Evolutionary conservation across 1,140 invertebrate genomes (phyloP).

Genomic region (Antheraea mylitta): DNA sequence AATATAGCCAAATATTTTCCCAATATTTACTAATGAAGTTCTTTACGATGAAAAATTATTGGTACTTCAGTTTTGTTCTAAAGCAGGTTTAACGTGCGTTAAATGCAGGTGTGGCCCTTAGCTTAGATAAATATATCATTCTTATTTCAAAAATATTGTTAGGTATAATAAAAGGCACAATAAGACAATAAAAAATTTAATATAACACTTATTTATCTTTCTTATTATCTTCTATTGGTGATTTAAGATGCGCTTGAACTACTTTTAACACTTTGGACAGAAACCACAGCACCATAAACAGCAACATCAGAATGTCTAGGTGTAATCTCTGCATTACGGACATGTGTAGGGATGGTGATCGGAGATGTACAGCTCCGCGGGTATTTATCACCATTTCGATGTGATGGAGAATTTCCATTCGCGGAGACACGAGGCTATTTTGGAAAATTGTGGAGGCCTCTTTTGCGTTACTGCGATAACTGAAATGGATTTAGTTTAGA

Average conservation of each 20-base stretch:
- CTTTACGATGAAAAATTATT: too few species aligned
- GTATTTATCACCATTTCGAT: slow-evolving; percentile 37
- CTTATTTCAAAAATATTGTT: too few species aligned
- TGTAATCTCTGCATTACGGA: slow-evolving; percentile 29
- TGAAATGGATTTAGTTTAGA: slow-evolving; percentile 15
- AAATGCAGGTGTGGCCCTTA: too few species aligned
- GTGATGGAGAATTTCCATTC: slow-evolving; percentile 42
- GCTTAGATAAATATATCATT: too few species aligned
- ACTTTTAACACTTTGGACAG: slow-evolving; percentile 39
- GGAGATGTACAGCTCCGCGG: slow-evolving; percentile 40
- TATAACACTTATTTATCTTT: slow-evolving; percentile 21
- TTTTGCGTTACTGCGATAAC: slow-evolving; percentile 34
- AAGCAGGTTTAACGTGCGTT: too few species aligned
- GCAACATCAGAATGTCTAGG: slow-evolving; percentile 32
- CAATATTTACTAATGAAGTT: too few species aligned
- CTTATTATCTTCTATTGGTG: slow-evolving; percentile 14
- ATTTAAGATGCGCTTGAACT: slow-evolving; percentile 28
- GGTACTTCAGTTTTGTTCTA: too few species aligned
- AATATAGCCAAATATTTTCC: too few species aligned
- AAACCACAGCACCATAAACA: slow-evolving; percentile 37
- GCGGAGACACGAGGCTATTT: slow-evolving; percentile 29
- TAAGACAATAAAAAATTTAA: neutral
- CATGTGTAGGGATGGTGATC: slow-evolving; percentile 33
- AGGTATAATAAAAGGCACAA: neutral
- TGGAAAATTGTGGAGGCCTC: slow-evolving; percentile 32